Evolutionary conservation across 1,140 invertebrate genomes (phyloP), one percentile per base, ranked within the genome.

Genomic region (Asobara japonica): DNA sequence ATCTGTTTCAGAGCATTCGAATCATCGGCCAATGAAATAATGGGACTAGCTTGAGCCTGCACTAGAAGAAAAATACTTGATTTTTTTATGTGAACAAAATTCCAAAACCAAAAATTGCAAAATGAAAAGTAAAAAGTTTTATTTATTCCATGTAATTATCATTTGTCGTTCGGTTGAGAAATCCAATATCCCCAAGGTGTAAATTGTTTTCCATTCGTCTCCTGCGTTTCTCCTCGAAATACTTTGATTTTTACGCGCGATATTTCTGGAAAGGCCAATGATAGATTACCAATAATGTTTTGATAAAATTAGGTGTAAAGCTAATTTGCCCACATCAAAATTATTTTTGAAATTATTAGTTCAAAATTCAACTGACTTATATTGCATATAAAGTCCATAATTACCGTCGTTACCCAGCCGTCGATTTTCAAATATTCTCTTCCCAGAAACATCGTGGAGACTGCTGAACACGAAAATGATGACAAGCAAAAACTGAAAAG

Each of bases 151-250:
- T 41, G 10, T 41, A 3, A 4, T 6, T 56, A 33, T 60, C 11
- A 22, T 48, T 8, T n/a, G 10, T 66, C 30, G 11, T 22, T 65
- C 13, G 92, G 92, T 77, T 93, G 92, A 75, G 92, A 93, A 16
- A 93, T 90, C 92, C 91, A 93, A 79, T 90, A 93, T 11, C 92
- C 92, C 90, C 92, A 92, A 0, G 91, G 91, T 20, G 91, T 90
- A 72, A 87, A 90, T 69, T 83, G 74, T 67, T 89, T 82, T 67
- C 91, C 90, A 0, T 90, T 88, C 68, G 89, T 88, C 74, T 90
- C 87, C 68, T 91, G 87, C 0, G 88, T 89, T 0, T 92, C 91
- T 2, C 91, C 92, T 67, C 92, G 83, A 80, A 92, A 93, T 1
- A 93, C 92, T 83, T 92, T 93, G 64, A 93, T 92, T 84, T 92